Conservation (phyloP, 1,140 invertebrate species). For the Planococcus citri region DNA sequence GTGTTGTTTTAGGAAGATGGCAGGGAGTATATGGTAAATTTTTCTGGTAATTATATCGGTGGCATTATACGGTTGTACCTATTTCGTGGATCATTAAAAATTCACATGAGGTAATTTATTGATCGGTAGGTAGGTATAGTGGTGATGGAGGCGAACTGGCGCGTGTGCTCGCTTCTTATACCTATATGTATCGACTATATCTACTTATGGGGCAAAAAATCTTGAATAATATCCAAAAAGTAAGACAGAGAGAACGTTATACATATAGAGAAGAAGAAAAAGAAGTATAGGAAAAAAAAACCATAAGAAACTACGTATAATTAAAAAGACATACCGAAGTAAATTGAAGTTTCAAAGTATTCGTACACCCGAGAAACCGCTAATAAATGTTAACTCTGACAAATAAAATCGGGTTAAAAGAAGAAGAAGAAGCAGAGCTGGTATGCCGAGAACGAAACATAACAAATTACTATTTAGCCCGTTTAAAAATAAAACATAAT, state of each 20-base stretch:
- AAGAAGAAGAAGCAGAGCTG: background rate
- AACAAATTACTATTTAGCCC: slow-evolving; percentile 19
- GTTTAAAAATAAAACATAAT: slow-evolving; percentile 20
- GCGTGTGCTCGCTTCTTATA: no score
- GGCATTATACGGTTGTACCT: no score
- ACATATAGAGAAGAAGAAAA: background rate
- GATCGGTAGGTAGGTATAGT: no score
- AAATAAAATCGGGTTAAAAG: slow-evolving; percentile 9
- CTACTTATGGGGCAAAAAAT: no score
- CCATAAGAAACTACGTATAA: background rate
- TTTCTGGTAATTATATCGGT: no score
- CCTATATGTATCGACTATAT: no score
- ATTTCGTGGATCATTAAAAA: background rate
- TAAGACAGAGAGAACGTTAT: background rate
- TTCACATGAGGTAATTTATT: no score
- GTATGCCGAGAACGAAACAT: background rate
- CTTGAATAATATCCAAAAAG: slow-evolving; percentile 12
- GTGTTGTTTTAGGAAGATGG: no score
- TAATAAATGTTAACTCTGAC: slow-evolving; percentile 17
- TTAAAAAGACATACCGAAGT: slow-evolving; percentile 18
- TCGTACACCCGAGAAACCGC: background rate
- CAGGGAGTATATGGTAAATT: no score
- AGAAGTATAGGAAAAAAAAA: no score
- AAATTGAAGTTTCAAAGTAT: slow-evolving; percentile 18
- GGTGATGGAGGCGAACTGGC: no score